A percentile compares a stretch with the other conserved stretches of the same genome.
These are phyloP conservation scores for Ormyrus nitidulus DNA, from an alignment of 2,888 invertebrate genomes.

Conservation along the genomic window DNA sequence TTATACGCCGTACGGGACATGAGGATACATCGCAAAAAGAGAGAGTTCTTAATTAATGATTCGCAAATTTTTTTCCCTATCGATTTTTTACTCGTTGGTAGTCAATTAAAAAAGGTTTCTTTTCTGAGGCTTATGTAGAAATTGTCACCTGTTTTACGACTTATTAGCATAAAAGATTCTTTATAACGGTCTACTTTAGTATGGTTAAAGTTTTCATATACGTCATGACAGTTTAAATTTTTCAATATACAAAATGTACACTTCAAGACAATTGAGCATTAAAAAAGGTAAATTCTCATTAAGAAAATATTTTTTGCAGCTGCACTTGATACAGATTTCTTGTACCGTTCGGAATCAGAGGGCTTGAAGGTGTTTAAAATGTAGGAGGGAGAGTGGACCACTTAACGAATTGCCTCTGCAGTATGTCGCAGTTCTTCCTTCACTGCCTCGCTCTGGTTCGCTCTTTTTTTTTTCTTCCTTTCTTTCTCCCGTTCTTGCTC, in stretches of 20 bases:
- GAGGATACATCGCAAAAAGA: conserved; percentile 29
- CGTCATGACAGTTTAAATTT: too few species aligned
- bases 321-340: not conserved
- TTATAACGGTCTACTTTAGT: too few species aligned
- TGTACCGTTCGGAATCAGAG: not conserved
- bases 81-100: too few species aligned
- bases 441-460: not conserved
- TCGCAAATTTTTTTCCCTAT: not conserved
- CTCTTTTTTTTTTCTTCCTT: not conserved
- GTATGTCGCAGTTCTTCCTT: conserved; percentile 38
- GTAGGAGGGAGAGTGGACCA: conserved; percentile 27
- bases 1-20: not conserved
- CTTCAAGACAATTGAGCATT: too few species aligned
- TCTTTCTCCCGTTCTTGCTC: not conserved
- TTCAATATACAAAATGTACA: too few species aligned
- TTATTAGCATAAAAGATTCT: too few species aligned
- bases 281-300: too few species aligned
- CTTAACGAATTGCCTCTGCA: conserved; percentile 42
- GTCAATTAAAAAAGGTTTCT: too few species aligned
- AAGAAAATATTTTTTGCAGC: too few species aligned
- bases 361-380: conserved; percentile 29
- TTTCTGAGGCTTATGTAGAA: not conserved
- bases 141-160: too few species aligned
- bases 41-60: conserved; percentile 28
- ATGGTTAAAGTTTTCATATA: too few species aligned